Conservation (phyloP, 2,888 invertebrate species). For the Adelognathus sp. region DNA sequence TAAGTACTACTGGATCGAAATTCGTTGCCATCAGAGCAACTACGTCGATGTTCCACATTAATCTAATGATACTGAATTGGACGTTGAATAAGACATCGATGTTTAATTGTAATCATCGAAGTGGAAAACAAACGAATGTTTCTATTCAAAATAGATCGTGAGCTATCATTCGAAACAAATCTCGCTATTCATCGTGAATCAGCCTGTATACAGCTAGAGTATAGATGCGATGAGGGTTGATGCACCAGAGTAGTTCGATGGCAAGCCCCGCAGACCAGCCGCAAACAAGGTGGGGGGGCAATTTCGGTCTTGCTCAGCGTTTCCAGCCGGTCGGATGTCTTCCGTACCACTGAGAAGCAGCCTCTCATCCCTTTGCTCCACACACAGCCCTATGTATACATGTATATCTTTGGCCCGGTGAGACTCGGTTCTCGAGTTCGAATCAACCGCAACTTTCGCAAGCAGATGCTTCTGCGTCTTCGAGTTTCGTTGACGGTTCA, state of each 20-base stretch:
- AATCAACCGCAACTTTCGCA: conserved; percentile 63
- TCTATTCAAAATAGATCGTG: no score
- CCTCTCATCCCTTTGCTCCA: conserved; percentile 29
- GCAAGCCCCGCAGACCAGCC: conserved; percentile 62
- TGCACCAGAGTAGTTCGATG: background rate
- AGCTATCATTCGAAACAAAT: no score
- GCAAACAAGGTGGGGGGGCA: conserved; percentile 73
- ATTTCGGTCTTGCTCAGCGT: conserved; percentile 74
- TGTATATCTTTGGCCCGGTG: conserved; percentile 21
- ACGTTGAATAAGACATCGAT: no score
- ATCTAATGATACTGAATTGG: no score
- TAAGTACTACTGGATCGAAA: no score
- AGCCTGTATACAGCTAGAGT: conserved; percentile 4
- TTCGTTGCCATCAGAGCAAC: no score
- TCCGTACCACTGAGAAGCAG: conserved; percentile 42
- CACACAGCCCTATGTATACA: background rate
- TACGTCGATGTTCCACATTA: no score
- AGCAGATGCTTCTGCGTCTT: conserved; percentile 61
- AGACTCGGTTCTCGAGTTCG: conserved; percentile 42
- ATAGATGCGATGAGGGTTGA: conserved; percentile 53
- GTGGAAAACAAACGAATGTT: no score
- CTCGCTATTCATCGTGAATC: no score
- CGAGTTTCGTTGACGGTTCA: conserved; percentile 40
- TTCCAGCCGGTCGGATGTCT: conserved; percentile 65
- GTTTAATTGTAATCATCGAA: no score